Base-by-base conservation (phyloP, 2,797 vertebrate species). In the Sebastes wilsoni region DNA sequence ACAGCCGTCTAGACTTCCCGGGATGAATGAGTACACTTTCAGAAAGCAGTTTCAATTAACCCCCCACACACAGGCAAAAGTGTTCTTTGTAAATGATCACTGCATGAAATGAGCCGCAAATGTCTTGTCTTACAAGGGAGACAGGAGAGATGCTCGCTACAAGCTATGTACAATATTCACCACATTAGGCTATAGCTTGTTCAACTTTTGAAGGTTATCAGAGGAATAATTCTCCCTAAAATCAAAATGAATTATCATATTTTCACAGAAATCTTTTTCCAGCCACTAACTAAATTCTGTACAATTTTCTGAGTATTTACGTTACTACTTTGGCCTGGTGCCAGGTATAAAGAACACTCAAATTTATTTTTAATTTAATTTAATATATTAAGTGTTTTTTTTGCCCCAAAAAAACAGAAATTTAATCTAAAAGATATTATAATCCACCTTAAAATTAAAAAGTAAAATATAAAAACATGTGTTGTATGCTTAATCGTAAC, bases 21-120 rank as follows among this genome's bases (percentile, higher is more conserved):
- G 14, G 34, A 65, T 75, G 30, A 80, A 65, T 9, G n/a, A 9
- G 12, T 20, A 11, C 27, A 70, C 6, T 6, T 71, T 77, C 65
- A 80, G 32, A 77, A 74, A 69, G 27, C 36, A 69, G 66, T 60
- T 74, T 81, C 20, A 66, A 11, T 64, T 7, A 36, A 9, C n/a
- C 12, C 18, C 58, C 58, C 10, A 38, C 2, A 38, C 22, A 16
- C 11, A 68, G 12, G 32, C 23, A 34, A n/a, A n/a, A 34, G 9
- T 6, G 4, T 23, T 38, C 5, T 73, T 55, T 1, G 1, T 54
- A 66, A 76, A 73, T 22, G 6, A 72, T 72, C 8, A 30, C 14
- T 52, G 64, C 18, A 55, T 69, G 12, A 86, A 77, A 78, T 13
- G n/a, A 70, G 46, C 25, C 2, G 3, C 56, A 38, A 66, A 2